Conservation (phyloP, 2,888 invertebrate species). For the Volucella inanis region DNA sequence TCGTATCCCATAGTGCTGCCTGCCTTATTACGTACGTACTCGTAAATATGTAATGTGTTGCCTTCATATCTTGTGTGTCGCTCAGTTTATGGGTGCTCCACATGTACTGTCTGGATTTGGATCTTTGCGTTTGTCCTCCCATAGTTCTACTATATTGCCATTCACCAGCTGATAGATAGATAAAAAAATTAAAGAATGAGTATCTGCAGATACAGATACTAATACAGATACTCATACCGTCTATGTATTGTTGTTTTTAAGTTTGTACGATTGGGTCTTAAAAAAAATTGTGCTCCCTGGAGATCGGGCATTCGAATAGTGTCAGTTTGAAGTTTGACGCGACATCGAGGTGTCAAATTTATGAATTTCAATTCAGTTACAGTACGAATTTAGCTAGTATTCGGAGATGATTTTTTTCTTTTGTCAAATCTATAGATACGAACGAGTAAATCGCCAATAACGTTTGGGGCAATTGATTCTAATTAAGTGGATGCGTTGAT, state of each 20-base stretch:
- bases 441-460: conserved; percentile 8
- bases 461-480: conserved; percentile 39
- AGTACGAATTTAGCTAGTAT: background rate
- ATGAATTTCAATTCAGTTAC: conserved; percentile 38
- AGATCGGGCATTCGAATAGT: conserved; percentile 5
- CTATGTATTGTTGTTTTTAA: background rate
- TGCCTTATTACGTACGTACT: background rate
- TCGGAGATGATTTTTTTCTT: background rate
- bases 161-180: conserved; percentile 38
- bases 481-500: conserved; percentile 52
- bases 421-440: background rate
- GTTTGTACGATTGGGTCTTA: conserved; percentile 8
- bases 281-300: conserved; percentile 11
- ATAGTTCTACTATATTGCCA: conserved; percentile 23
- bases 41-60: background rate
- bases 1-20: background rate
- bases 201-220: conserved; percentile 32
- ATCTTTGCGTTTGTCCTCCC: background rate
- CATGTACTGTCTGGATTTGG: background rate
- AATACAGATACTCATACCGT: no score
- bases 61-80: background rate
- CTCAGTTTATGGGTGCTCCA: background rate
- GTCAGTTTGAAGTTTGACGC: conserved; percentile 46
- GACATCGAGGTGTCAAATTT: conserved; percentile 40
- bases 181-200: background rate